A percentile compares a stretch with the other conserved stretches of the same genome.
phyloP scores from a whole-genome alignment of 1,140 invertebrate genomes.

The Leptinotarsa texana region DNA sequence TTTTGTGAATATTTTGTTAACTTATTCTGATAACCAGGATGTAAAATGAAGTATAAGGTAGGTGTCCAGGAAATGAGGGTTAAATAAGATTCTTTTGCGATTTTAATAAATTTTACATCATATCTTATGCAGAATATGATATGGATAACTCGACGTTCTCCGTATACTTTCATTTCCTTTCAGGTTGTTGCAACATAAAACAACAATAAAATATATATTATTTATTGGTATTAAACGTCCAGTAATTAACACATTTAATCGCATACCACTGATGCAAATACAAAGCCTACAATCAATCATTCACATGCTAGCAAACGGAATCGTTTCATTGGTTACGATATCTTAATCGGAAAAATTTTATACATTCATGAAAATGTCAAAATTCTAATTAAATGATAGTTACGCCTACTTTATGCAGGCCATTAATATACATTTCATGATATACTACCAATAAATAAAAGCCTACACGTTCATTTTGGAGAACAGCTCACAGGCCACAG shows the following conservation, averaged over 20 bases:
- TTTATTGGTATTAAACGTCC: not conserved
- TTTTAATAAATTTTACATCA: too few relatives aligned
- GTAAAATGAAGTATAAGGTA: too few relatives aligned
- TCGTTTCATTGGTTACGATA: not conserved
- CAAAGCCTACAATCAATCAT: slow-evolving; percentile 14
- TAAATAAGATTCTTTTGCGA: too few relatives aligned
- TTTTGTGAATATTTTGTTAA: too few relatives aligned
- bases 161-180: too few relatives aligned
- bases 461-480: slow-evolving; percentile 16
- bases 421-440: slow-evolving; percentile 21
- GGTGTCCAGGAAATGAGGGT: too few relatives aligned
- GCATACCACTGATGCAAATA: not conserved
- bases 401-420: slow-evolving; percentile 20
- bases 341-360: slow-evolving; percentile 24
- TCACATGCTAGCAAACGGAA: slow-evolving; percentile 6
- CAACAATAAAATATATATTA: not conserved
- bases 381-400: slow-evolving; percentile 24
- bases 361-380: slow-evolving; percentile 25
- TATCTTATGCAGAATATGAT: too few relatives aligned
- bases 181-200: too few relatives aligned
- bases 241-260: not conserved
- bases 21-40: too few relatives aligned
- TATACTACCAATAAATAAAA: slow-evolving; percentile 19
- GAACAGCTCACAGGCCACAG: slow-evolving; percentile 3
- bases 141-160: too few relatives aligned